Percentiles rank a stretch among this genome's conserved stretches.
Conservation (phyloP, 2,113 vertebrate species). For the Eira barbara region DNA sequence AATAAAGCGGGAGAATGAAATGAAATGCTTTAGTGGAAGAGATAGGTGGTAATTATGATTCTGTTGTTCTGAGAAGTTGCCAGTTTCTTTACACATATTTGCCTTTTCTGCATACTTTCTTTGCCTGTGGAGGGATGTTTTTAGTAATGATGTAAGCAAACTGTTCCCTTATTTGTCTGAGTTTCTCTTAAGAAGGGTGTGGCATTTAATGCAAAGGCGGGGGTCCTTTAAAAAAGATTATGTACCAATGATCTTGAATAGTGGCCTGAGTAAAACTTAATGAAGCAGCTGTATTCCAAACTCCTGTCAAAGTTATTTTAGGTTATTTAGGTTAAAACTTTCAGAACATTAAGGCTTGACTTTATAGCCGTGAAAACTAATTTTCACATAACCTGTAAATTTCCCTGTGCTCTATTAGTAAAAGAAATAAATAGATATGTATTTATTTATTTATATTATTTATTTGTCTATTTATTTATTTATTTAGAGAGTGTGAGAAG, state of each 20-base stretch:
- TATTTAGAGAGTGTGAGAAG: not conserved
- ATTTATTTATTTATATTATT: not conserved
- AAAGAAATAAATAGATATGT: not conserved
- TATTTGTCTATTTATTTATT: not conserved
- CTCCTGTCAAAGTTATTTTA: not conserved
- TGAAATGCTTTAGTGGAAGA: not conserved
- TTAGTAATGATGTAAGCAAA: not conserved
- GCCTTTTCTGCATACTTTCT: not conserved
- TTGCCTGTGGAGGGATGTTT: not conserved
- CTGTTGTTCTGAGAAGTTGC: not conserved
- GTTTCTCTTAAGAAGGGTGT: not conserved
- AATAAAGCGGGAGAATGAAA: not conserved
- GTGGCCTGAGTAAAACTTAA: not conserved
- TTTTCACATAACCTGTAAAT: not conserved
- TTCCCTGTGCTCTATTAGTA: not conserved
- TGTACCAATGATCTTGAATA: not conserved
- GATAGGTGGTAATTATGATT: not conserved
- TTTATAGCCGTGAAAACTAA: not conserved
- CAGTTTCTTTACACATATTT: not conserved
- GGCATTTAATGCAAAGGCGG: not conserved
- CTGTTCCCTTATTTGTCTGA: not conserved
- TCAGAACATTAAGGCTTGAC: not conserved
- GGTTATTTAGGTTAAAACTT: slow-evolving; percentile 31
- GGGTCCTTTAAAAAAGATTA: not conserved
- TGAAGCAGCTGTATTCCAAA: not conserved